Conservation (phyloP, 2,888 invertebrate species). For the Lypha dubia region DNA sequence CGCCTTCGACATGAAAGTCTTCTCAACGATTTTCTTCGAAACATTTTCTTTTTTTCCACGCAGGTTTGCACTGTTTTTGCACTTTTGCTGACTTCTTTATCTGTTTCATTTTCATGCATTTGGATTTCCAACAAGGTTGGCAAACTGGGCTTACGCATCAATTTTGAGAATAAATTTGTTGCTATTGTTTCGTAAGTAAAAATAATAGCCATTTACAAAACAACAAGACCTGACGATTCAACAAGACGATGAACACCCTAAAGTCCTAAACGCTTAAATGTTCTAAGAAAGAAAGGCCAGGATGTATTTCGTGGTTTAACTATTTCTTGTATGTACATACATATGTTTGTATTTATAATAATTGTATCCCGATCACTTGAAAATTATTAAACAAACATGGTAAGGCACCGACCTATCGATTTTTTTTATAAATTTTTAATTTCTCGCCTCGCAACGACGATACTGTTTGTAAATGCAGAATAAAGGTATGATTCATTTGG, state of each 20-base stretch:
- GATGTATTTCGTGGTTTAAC: slow-evolving; percentile 16
- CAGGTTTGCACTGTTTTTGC: slow-evolving; percentile 52
- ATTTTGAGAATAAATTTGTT: slow-evolving; percentile 38
- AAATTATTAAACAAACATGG: not conserved
- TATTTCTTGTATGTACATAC: slow-evolving; percentile 36
- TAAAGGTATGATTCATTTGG: slow-evolving; percentile 56
- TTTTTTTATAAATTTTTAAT: slow-evolving; percentile 27
- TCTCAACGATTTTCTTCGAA: slow-evolving; percentile 7
- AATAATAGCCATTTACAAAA: slow-evolving; percentile 59
- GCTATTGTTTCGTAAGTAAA: slow-evolving; percentile 41
- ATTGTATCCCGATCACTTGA: not conserved
- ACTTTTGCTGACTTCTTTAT: slow-evolving; percentile 30
- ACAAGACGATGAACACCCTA: slow-evolving; percentile 21
- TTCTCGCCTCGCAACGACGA: not conserved
- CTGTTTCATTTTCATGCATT: slow-evolving; percentile 54
- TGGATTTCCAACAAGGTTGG: slow-evolving; percentile 16
- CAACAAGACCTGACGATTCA: slow-evolving; percentile 8
- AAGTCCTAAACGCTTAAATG: slow-evolving; percentile 22
- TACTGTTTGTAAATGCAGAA: slow-evolving; percentile 30
- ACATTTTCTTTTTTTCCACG: slow-evolving; percentile 55
- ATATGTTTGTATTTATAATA: slow-evolving; percentile 8
- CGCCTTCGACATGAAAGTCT: slow-evolving; percentile 56
- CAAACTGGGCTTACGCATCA: slow-evolving; percentile 42
- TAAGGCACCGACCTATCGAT: slow-evolving; percentile 27
- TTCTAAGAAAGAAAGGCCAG: slow-evolving; percentile 52